Conservation (phyloP, 2,113 vertebrate species). For the Verasper variegatus region DNA sequence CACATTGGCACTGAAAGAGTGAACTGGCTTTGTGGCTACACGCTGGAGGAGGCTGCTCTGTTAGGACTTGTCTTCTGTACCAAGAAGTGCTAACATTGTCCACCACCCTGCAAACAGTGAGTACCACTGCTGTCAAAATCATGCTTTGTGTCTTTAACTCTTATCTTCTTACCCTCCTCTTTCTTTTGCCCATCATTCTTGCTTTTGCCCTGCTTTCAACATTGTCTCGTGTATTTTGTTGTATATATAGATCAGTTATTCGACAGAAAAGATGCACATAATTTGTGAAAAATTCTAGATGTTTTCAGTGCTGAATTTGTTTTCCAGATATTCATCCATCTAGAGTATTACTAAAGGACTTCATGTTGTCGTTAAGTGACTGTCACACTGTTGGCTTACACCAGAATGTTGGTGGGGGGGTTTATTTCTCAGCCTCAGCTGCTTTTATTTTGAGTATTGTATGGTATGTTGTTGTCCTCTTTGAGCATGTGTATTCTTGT, state of each 20-base stretch:
- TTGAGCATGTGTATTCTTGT: too few species aligned
- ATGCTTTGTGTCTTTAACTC: background rate
- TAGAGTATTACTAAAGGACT: too few species aligned
- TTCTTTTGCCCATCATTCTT: background rate
- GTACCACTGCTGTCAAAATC: conserved; percentile 10
- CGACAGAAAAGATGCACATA: background rate
- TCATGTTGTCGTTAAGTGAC: background rate
- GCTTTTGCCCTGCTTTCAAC: background rate
- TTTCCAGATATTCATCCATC: background rate
- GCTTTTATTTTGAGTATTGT: too few species aligned
- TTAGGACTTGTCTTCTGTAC: conserved; percentile 2
- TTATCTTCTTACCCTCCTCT: background rate
- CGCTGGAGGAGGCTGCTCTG: background rate
- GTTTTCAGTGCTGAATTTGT: background rate
- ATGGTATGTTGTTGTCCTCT: too few species aligned
- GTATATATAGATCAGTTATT: background rate
- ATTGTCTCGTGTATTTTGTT: background rate
- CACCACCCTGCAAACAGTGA: conserved; percentile 41
- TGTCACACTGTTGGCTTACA: background rate
- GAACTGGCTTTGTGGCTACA: conserved; percentile 1
- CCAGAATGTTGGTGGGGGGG: background rate
- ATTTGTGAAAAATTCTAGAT: background rate
- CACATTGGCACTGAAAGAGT: conserved; percentile 36
- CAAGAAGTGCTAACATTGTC: conserved; percentile 3
- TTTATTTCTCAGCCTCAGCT: too few species aligned